Evolutionary conservation across 2,888 invertebrate species (phyloP).

Genomic region (Xylota segnis): DNA sequence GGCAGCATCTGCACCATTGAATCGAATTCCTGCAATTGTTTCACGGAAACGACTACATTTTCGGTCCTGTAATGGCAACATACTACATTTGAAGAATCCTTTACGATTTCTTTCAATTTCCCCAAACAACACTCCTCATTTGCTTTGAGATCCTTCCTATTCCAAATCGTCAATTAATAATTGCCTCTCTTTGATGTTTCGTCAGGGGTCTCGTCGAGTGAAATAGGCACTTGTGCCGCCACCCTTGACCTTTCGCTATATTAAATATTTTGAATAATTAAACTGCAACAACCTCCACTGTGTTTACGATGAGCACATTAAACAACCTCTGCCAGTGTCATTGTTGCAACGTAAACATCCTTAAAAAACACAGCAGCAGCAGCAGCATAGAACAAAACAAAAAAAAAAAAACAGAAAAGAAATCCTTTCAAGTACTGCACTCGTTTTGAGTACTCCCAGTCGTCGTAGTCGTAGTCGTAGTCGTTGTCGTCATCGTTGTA

Average conservation of each 20-base stretch:
- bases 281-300: slow-evolving; percentile 35
- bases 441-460: slow-evolving; percentile 45
- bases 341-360: slow-evolving; percentile 26
- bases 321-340: slow-evolving; percentile 46
- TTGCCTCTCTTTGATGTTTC: slow-evolving; percentile 19
- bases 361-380: slow-evolving; percentile 22
- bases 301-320: slow-evolving; percentile 35
- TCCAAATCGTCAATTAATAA: slow-evolving; percentile 40
- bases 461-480: slow-evolving; percentile 17
- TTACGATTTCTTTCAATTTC: too few species aligned
- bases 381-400: neutral
- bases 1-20: neutral
- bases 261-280: slow-evolving; percentile 69
- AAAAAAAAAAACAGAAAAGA: neutral
- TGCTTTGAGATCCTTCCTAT: neutral
- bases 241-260: slow-evolving; percentile 63
- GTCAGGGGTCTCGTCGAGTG: too few species aligned
- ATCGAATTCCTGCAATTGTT: neutral
- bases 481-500: slow-evolving; percentile 6
- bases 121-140: neutral
- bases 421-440: slow-evolving; percentile 54
- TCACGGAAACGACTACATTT: neutral
- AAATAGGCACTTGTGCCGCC: slow-evolving; percentile 9
- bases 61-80: neutral
- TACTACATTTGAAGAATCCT: too few species aligned